Evolutionary conservation across 1,140 invertebrate genomes (phyloP), one percentile per base, ranked within the genome.

Genomic region (Drosophila kikkawai): DNA sequence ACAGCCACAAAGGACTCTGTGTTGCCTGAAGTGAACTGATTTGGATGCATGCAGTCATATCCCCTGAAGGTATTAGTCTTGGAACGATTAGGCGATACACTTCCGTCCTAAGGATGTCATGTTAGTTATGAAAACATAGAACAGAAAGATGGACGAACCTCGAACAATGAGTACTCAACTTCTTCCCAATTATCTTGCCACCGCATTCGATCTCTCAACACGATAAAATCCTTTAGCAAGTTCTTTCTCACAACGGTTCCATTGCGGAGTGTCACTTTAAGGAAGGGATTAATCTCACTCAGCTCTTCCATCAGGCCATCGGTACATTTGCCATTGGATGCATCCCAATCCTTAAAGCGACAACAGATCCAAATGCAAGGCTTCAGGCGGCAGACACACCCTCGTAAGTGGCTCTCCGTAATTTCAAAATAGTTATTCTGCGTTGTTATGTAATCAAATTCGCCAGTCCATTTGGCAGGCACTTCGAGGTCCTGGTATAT

Each of bases 131-230:
- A 3, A 41, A 41, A n/a, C 39, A 41, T n/a, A 41, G 3, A 41
- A 41, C 15, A 41, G 0, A 45, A 7, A 13, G 11, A 9, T 22
- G 6, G 3, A 47, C 12, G 12, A 45, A 45, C 42, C 42, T 45
- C 42, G 7, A 44, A 44, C 4, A 45, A 19, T 3, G 4, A 11
- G 4, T 11, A 44, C 17, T 7, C 3, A 45, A 1, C 0, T 45
- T 12, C 11, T 6, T 0, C 4, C 44, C 44, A 45, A 45, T 0
- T 1, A 12, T 22, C 17, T 1, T 7, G 4, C 0, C 0, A 0
- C 11, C 44, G 11, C 17, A 45, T 19, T 45, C 1, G 11, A 13
- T 45, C 44, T 13, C 44, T 45, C 1, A 45, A 12, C 6, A 45
- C 44, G 0, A 22, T 22, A 22, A 45, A 45, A 45, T 45, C 44